phyloP scores from a whole-genome alignment of 2,888 invertebrate species.

The Julus scandinavius region DNA sequence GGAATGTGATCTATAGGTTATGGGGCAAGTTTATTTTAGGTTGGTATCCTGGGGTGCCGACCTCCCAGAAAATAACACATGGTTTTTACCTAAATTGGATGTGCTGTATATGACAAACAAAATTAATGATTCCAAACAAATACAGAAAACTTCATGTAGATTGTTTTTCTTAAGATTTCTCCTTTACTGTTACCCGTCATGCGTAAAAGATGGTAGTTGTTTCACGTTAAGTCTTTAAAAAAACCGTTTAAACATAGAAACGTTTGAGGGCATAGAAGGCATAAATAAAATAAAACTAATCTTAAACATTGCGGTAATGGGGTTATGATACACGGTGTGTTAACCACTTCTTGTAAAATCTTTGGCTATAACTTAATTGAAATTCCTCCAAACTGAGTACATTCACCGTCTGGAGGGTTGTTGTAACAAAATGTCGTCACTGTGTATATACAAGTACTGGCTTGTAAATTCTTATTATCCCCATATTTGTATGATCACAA shows the following conservation, averaged over 20 bases:
- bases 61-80: neutral
- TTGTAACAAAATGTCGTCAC: too few relatives aligned
- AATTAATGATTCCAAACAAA: conserved; percentile 15
- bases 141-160: neutral
- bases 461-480: too few relatives aligned
- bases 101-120: neutral
- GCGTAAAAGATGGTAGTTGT: neutral
- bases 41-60: neutral
- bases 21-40: neutral
- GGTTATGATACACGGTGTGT: too few relatives aligned
- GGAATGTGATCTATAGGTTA: neutral
- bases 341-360: too few relatives aligned
- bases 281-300: too few relatives aligned
- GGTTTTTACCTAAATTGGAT: neutral
- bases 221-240: neutral
- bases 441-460: too few relatives aligned
- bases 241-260: too few relatives aligned
- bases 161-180: neutral
- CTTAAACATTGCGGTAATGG: too few relatives aligned
- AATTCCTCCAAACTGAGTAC: too few relatives aligned
- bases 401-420: too few relatives aligned
- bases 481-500: too few relatives aligned
- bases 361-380: too few relatives aligned
- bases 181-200: neutral
- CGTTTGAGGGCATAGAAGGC: neutral